phyloP scores from a whole-genome alignment of 2,888 invertebrate species.

The Trissonchulus latispiculum region DNA sequence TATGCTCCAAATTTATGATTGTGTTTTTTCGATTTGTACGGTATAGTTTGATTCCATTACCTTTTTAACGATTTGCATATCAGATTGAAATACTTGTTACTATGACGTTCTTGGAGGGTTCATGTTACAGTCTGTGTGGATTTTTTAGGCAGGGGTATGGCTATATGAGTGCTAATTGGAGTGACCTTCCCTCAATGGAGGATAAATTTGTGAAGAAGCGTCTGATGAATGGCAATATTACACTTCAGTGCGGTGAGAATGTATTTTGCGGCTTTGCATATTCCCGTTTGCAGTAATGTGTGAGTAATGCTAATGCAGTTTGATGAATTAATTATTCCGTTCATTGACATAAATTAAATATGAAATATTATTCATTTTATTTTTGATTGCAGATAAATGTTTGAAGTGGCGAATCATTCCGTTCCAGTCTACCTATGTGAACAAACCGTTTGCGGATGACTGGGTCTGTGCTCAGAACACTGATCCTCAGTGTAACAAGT shows the following conservation, averaged over 20 bases:
- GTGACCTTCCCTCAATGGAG: conserved; percentile 45
- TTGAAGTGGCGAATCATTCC: conserved; percentile 48
- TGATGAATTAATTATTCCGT: no score
- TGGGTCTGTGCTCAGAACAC: conserved; percentile 35
- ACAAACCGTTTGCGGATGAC: conserved; percentile 45
- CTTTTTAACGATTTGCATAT: no score
- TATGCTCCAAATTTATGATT: no score
- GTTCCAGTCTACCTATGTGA: conserved; percentile 43
- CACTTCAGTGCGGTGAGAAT: conserved; percentile 49
- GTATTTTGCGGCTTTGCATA: no score
- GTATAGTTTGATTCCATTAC: no score
- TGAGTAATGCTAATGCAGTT: not conserved
- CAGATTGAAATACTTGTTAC: no score
- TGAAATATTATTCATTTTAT: no score
- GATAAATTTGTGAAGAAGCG: conserved; percentile 44
- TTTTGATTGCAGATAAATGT: conserved; percentile 46
- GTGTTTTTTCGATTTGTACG: no score
- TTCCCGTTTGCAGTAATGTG: not conserved
- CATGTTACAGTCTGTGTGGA: no score
- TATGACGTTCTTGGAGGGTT: no score
- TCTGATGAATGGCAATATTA: conserved; percentile 44
- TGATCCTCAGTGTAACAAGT: conserved; percentile 19
- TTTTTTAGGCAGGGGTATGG: conserved; percentile 45
- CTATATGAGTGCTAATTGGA: conserved; percentile 45
- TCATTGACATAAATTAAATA: no score